A percentile compares a stretch with the other conserved stretches of the same genome.
Conservation (phyloP, 2,113 vertebrate genomes). For the Upupa epops region DNA sequence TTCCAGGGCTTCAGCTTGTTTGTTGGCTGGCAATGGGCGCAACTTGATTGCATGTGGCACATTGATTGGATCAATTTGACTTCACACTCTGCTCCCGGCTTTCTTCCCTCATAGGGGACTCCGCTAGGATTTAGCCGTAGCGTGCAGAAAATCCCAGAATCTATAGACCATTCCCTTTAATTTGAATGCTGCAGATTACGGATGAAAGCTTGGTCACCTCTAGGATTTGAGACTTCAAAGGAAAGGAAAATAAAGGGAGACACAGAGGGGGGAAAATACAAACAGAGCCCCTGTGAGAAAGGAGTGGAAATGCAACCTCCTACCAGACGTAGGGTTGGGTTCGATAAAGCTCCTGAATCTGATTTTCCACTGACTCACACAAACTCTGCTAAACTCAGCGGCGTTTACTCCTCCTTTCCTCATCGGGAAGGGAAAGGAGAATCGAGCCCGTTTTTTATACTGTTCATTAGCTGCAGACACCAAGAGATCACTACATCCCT, state of each 20-base stretch:
- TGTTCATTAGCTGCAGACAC: background rate
- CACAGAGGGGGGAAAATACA: constrained; percentile 65
- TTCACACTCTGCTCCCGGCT: constrained; percentile 70
- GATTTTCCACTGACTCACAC: background rate
- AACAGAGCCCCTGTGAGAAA: constrained; percentile 64
- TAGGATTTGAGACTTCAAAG: constrained; percentile 81
- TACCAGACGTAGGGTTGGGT: background rate
- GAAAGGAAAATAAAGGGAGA: constrained; percentile 72
- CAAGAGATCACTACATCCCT: background rate
- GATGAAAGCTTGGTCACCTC: constrained; percentile 84
- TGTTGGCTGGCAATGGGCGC: constrained; percentile 64
- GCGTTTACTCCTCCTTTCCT: background rate
- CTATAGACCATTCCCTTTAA: constrained; percentile 80
- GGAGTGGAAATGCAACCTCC: constrained; percentile 26
- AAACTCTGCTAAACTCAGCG: background rate
- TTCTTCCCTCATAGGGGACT: constrained; percentile 73
- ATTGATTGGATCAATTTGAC: constrained; percentile 79
- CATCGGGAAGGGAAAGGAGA: background rate
- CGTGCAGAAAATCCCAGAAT: constrained; percentile 81
- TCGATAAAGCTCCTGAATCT: background rate
- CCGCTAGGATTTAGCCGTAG: constrained; percentile 75
- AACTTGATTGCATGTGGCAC: constrained; percentile 67
- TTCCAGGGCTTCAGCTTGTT: constrained; percentile 35
- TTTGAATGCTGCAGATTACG: constrained; percentile 82
- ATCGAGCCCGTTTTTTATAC: background rate